These are phyloP conservation scores for Daptonema setosum DNA, from an alignment of 2,888 invertebrate genomes.

Conservation along the genomic window DNA sequence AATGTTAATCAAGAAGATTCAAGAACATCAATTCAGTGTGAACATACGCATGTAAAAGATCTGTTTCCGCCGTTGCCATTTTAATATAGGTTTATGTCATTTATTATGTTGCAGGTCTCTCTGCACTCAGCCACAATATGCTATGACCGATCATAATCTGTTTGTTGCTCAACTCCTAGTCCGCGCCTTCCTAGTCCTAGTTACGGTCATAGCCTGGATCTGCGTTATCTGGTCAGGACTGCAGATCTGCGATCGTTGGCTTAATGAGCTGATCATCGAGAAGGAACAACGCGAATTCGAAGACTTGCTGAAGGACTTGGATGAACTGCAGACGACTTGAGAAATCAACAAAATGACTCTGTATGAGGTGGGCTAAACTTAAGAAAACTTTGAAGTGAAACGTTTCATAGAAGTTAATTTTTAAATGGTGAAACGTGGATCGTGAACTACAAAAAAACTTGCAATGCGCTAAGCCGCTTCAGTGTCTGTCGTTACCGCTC, in stretches of 20 bases:
- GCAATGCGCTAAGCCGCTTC: too few species aligned
- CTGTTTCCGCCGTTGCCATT: background rate
- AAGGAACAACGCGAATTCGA: background rate
- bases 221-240: constrained; percentile 5
- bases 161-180: background rate
- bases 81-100: background rate
- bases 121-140: background rate
- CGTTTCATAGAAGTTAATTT: too few species aligned
- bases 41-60: too few species aligned
- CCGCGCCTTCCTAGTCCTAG: background rate
- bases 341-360: constrained; percentile 33
- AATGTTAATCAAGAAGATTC: too few species aligned
- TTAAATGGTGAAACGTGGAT: too few species aligned
- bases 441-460: too few species aligned
- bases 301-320: background rate
- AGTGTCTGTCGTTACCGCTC: too few species aligned
- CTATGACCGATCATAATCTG: background rate
- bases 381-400: too few species aligned
- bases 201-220: background rate
- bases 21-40: too few species aligned
- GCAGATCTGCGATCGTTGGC: background rate
- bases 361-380: too few species aligned
- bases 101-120: too few species aligned
- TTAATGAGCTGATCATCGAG: background rate
- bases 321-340: background rate